phyloP scores from a whole-genome alignment of 1,140 invertebrate species.

The Philaenus spumarius region DNA sequence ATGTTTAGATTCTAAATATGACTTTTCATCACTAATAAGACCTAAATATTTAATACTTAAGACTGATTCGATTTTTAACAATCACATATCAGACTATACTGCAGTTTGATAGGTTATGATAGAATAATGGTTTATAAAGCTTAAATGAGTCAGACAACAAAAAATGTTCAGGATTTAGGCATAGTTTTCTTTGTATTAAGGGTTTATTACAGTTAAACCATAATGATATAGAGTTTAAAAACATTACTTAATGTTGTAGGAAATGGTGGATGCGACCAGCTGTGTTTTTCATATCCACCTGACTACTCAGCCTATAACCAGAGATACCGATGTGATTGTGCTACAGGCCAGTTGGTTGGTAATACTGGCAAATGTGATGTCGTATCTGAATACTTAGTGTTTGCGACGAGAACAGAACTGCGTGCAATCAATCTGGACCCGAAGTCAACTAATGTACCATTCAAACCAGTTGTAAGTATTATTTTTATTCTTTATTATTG shows the following conservation, averaged over 20 bases:
- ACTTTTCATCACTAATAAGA: too few relatives aligned
- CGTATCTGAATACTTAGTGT: conserved; percentile 83
- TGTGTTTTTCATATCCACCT: conserved; percentile 88
- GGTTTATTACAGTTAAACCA: too few relatives aligned
- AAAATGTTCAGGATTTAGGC: too few relatives aligned
- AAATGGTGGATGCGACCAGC: conserved; percentile 83
- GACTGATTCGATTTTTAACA: too few relatives aligned
- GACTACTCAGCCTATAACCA: conserved; percentile 39
- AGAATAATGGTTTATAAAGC: too few relatives aligned
- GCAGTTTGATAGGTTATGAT: too few relatives aligned
- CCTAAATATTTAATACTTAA: too few relatives aligned
- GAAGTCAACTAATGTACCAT: conserved; percentile 70
- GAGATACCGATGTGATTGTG: conserved; percentile 82
- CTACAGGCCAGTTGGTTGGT: conserved; percentile 64
- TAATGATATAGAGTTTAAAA: neutral
- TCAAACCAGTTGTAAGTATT: conserved; percentile 58
- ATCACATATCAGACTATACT: too few relatives aligned
- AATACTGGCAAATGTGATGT: conserved; percentile 67
- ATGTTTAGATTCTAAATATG: too few relatives aligned
- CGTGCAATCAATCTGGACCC: conserved; percentile 78
- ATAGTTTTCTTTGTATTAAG: too few relatives aligned
- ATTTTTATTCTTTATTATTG: too few relatives aligned
- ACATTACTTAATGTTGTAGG: conserved; percentile 35
- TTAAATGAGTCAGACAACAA: too few relatives aligned
- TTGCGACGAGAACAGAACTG: conserved; percentile 87